Conservation (phyloP, 1,140 invertebrate genomes). For the Dufourea novaeangliae region DNA sequence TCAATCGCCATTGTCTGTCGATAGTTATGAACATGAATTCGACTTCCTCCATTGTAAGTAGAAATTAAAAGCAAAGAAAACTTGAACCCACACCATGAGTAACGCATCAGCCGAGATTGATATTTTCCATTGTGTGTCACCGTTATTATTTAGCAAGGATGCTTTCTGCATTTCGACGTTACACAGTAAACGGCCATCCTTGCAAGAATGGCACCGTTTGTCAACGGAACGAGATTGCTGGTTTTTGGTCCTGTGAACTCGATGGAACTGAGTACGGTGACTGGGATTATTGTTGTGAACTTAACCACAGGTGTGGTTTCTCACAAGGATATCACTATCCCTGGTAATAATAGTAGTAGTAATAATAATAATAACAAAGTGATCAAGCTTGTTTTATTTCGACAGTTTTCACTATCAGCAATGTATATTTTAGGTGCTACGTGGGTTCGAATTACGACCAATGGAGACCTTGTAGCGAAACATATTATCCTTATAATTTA, state of each 20-base stretch:
- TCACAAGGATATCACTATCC: constrained; percentile 89
- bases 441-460: constrained; percentile 88
- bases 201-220: constrained; percentile 88
- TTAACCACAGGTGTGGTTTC: constrained; percentile 90
- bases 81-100: too few species aligned
- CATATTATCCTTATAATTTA: constrained; percentile 85
- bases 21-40: not conserved
- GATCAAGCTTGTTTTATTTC: not conserved
- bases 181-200: constrained; percentile 89
- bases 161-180: constrained; percentile 85
- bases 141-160: constrained; percentile 54
- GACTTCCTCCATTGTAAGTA: constrained; percentile 48
- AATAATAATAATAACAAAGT: too few species aligned
- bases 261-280: constrained; percentile 86
- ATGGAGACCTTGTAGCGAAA: constrained; percentile 91
- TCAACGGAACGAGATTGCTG: constrained; percentile 86
- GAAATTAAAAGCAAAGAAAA: not conserved
- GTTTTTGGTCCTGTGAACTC: constrained; percentile 90
- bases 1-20: not conserved
- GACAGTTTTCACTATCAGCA: not conserved
- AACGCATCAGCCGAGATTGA: constrained; percentile 12
- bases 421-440: constrained; percentile 85
- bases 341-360: constrained; percentile 82
- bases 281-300: constrained; percentile 92
- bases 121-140: constrained; percentile 31